Evolutionary conservation across 2,888 invertebrate species (phyloP).

Genomic region (Apocheima hispidaria): DNA sequence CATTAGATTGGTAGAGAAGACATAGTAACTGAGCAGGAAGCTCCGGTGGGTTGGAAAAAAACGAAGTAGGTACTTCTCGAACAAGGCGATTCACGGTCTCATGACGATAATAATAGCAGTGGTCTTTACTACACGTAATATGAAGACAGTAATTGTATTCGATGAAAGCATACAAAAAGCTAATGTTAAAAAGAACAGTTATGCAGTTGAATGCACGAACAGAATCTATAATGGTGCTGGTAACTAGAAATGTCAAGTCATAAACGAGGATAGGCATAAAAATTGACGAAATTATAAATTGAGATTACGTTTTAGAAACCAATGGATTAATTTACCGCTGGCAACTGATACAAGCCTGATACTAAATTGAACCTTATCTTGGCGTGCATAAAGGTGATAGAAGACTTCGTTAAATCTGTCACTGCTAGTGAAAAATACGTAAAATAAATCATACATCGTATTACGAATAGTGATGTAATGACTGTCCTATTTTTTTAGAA

Average conservation of each 20-base stretch:
- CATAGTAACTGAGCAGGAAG: constrained; percentile 60
- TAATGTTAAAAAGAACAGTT: constrained; percentile 35
- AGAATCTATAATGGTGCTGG: constrained; percentile 26
- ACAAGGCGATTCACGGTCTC: constrained; percentile 52
- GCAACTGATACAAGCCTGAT: not conserved
- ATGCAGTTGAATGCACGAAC: constrained; percentile 36
- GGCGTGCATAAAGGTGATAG: constrained; percentile 8
- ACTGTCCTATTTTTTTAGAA: constrained; percentile 28
- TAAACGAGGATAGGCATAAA: constrained; percentile 33
- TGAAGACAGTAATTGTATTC: constrained; percentile 37
- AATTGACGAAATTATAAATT: constrained; percentile 41
- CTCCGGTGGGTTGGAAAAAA: constrained; percentile 51
- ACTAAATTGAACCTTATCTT: constrained; percentile 13
- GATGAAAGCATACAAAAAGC: constrained; percentile 35
- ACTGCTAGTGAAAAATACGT: constrained; percentile 32
- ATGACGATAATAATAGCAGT: constrained; percentile 48
- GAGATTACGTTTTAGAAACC: constrained; percentile 41
- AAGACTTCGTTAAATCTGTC: constrained; percentile 20
- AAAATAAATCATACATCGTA: constrained; percentile 40
- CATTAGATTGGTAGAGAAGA: constrained; percentile 36
- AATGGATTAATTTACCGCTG: constrained; percentile 37
- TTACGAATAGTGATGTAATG: constrained; percentile 36
- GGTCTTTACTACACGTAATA: constrained; percentile 33
- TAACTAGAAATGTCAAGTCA: constrained; percentile 31
- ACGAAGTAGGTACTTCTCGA: constrained; percentile 33